Evolutionary conservation across 2,113 vertebrate genomes (phyloP), one percentile per base, ranked within the genome.

Genomic region (Pavo muticus): DNA sequence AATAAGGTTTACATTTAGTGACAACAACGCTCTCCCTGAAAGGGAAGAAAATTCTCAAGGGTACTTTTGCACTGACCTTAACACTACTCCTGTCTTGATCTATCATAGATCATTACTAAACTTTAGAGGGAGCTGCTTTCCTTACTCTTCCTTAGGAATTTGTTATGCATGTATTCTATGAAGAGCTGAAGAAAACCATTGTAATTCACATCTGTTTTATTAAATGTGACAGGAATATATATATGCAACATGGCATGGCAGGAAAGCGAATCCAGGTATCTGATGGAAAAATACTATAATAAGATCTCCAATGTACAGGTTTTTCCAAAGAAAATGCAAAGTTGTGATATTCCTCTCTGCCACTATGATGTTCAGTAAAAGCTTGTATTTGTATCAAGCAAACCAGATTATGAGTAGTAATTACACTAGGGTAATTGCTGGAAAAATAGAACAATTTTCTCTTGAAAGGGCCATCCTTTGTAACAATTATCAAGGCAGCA

Each of bases 391-490:
- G 14, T 73, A 64, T 69, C 69, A 91, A 68, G 73, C 80, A 93
- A 39, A 47, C 47, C 64, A 78, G 71, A 85, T 83, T 89, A 84
- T 37, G 10, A 92, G 65, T 45, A 81, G 68, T 71, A 90, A 95
- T 93, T 87, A 80, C 64, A 87, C 89, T 85, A 83, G 71, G 27
- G 35, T 78, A 87, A 95, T 78, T 89, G 88, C 69, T 93, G 90
- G 57, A 91, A 93, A 93, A 95, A 63, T 27, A 70, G 84, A 71
- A 88, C 60, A 67, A 77, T 80, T 80, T 23, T 94, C 54, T 72
- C 74, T 89, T 82, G 70, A 89, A 95, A 95, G 56, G 35, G 37
- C 79, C 93, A 59, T 67, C 88, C 88, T 95, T 88, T 76, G 54
- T 88, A 90, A 72, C 81, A 88, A 47, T 29, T 80, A 85, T 47